Base-by-base conservation (phyloP, 2,113 vertebrate species). In the Corythornis madagascariensis region DNA sequence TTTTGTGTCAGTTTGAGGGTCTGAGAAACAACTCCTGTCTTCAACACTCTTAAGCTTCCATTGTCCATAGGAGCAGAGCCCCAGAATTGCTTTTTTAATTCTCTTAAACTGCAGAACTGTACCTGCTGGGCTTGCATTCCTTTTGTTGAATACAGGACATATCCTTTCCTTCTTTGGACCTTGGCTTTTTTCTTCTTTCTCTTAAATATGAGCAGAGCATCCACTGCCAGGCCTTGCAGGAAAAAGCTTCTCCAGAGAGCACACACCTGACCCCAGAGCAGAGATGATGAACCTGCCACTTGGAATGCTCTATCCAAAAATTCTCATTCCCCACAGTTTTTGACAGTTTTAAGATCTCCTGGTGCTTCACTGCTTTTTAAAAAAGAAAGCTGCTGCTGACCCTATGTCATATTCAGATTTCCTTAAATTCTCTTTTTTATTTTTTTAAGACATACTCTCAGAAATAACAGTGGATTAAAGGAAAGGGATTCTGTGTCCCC, bases 211-310 rank as follows among this genome's bases (percentile, higher is more conserved):
- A 86, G 66, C 29, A 93, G 66, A 87, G 81, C 87, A 93, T 84
- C 42, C 60, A 74, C 70, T 72, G 81, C 86, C 70, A 90, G 43
- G 35, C 26, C 73, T 75, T 72, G 77, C 89, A 93, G 59, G 70
- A 65, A 91, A 86, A 90, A 31, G 57, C n/a, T 94, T 79, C 87
- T 91, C 87, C 50, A 61, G 89, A 89, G 73, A 94, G n/a, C 6
- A 3, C 33, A 78, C 20, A 90, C 8, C 65, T 90, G 89, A 94
- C 70, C 53, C 8, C 29, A 61, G 74, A 75, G 84, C 77, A 93
- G 81, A 95, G 71, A 89, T 38, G 74, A 78, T 75, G 84, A 91
- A 93, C 70, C n/a, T 90, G 86, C 65, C 57, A 90, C 83, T 89
- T 75, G 77, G 81, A 88, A 92, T 69, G 72, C 35, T 65, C 81